Percentiles rank a stretch among this genome's conserved stretches.
Conservation (phyloP, 2,797 vertebrate species). For the Momotus momota region DNA sequence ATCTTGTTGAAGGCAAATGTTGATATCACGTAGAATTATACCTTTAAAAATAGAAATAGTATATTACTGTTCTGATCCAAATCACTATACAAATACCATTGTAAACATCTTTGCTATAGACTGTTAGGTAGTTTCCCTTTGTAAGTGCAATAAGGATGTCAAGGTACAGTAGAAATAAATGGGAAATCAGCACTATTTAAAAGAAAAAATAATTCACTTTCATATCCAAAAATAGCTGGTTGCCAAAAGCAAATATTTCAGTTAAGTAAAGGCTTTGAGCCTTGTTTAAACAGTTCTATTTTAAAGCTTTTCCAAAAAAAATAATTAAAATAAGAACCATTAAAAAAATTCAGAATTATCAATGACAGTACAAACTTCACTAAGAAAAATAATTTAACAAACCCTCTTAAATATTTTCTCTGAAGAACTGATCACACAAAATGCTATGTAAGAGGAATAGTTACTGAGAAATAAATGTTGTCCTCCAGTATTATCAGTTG, state of each 20-base stretch:
- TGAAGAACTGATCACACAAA: background rate
- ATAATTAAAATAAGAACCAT: background rate
- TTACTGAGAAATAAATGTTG: background rate
- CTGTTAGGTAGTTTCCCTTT: conserved; percentile 2
- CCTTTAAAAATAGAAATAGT: background rate
- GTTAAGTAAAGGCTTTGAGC: background rate
- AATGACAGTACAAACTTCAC: background rate
- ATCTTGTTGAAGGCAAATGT: background rate
- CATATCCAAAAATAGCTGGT: background rate
- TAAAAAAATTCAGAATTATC: background rate
- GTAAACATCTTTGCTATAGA: conserved; percentile 7
- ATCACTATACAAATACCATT: background rate
- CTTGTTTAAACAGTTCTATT: background rate
- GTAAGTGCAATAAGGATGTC: background rate
- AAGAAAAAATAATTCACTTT: background rate
- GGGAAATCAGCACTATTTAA: conserved; percentile 30
- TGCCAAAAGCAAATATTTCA: background rate
- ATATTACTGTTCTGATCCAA: background rate
- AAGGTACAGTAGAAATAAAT: background rate
- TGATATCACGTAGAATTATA: background rate
- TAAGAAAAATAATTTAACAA: background rate
- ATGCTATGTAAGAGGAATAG: background rate
- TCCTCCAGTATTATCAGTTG: background rate
- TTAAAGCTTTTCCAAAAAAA: background rate
- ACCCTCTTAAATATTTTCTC: background rate